These are phyloP conservation scores for Sarcophilus harrisii DNA, from an alignment of 2,797 vertebrate genomes.

Conservation along the genomic window DNA sequence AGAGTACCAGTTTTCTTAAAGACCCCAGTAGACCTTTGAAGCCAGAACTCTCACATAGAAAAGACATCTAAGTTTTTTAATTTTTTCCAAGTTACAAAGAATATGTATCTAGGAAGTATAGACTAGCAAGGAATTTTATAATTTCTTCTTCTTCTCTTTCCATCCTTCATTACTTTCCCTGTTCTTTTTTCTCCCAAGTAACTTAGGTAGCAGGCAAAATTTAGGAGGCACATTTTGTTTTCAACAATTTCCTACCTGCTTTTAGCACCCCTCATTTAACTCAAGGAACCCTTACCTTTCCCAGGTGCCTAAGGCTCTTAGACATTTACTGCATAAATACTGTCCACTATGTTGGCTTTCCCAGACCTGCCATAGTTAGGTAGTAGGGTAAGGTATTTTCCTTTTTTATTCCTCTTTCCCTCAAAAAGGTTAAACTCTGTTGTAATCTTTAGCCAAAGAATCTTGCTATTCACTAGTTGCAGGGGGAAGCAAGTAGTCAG, in stretches of 20 bases:
- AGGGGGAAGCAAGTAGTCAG: background rate
- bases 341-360: background rate
- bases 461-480: conserved; percentile 9
- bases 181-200: background rate
- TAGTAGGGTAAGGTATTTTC: background rate
- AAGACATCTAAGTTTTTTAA: background rate
- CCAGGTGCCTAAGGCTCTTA: background rate
- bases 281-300: background rate
- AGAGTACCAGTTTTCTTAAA: background rate
- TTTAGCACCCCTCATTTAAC: background rate
- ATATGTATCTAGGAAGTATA: conserved; percentile 13
- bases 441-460: background rate
- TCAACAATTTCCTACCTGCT: background rate
- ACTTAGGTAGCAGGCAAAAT: background rate
- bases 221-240: background rate
- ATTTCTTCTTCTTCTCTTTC: conserved; percentile 6
- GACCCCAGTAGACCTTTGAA: conserved; percentile 18
- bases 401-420: background rate
- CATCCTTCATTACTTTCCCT: conserved; percentile 29
- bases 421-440: background rate
- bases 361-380: background rate
- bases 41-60: background rate
- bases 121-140: conserved; percentile 43
- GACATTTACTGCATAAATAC: background rate
- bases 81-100: conserved; percentile 7